A percentile compares a stretch with the other conserved stretches of the same genome.
phyloP scores from a whole-genome alignment of 1,140 invertebrate species.

The Bombus consobrinus region DNA sequence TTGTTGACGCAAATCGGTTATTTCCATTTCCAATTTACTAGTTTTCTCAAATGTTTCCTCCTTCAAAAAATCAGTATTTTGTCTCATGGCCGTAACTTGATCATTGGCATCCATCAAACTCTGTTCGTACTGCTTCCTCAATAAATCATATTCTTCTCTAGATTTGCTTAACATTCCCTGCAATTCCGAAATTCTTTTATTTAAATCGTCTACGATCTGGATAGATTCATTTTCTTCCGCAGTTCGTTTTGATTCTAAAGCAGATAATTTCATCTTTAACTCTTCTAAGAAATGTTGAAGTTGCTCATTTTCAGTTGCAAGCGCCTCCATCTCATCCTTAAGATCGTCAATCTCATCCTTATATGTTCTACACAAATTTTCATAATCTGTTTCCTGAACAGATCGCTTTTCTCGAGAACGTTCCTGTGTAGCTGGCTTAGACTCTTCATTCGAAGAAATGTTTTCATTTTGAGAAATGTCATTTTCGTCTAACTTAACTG shows the following conservation, averaged over 20 bases:
- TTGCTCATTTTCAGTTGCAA: slow-evolving; percentile 88
- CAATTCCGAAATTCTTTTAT: slow-evolving; percentile 64
- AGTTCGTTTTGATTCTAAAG: slow-evolving; percentile 67
- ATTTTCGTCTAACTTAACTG: not conserved
- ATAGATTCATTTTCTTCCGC: slow-evolving; percentile 61
- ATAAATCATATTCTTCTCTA: slow-evolving; percentile 68
- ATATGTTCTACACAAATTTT: slow-evolving; percentile 63
- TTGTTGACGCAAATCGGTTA: slow-evolving; percentile 40
- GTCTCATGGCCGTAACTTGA: slow-evolving; percentile 68
- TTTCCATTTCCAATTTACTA: slow-evolving; percentile 34
- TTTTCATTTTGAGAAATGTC: not conserved
- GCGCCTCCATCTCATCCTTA: slow-evolving; percentile 84
- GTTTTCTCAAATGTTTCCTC: slow-evolving; percentile 62
- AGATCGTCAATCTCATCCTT: slow-evolving; percentile 80
- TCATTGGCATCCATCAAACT: slow-evolving; percentile 73
- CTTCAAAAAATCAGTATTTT: slow-evolving; percentile 68
- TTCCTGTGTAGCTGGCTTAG: not conserved
- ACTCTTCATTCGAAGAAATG: not conserved
- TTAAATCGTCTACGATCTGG: slow-evolving; percentile 63
- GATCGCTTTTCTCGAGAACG: slow-evolving; percentile 18
- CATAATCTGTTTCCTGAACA: slow-evolving; percentile 18
- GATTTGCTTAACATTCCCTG: slow-evolving; percentile 65
- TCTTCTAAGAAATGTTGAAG: slow-evolving; percentile 87
- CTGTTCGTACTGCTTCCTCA: slow-evolving; percentile 73
- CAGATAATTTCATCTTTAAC: slow-evolving; percentile 77